These are phyloP conservation scores for Oligia latruncula DNA, from an alignment of 2,888 invertebrate species.

Conservation along the genomic window DNA sequence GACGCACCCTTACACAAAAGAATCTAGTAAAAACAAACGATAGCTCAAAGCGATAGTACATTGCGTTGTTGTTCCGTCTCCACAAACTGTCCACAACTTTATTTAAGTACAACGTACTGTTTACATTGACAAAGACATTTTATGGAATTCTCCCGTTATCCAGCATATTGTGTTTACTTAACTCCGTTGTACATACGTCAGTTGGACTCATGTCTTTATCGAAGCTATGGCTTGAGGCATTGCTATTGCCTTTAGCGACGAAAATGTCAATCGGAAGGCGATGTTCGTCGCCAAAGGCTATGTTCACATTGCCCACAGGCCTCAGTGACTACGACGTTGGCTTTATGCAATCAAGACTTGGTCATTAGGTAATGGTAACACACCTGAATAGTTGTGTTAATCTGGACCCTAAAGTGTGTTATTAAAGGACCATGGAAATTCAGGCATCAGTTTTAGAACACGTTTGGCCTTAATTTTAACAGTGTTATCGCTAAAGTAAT, in stretches of 20 bases:
- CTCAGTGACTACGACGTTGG: slow-evolving; percentile 4
- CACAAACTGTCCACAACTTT: slow-evolving; percentile 53
- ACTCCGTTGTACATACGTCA: slow-evolving; percentile 43
- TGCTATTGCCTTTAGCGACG: too few species aligned
- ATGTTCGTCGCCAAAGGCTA: slow-evolving; percentile 46
- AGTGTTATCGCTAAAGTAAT: not conserved
- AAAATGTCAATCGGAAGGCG: too few species aligned
- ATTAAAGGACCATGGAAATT: slow-evolving; percentile 12
- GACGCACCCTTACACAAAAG: slow-evolving; percentile 22
- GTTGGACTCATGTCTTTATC: slow-evolving; percentile 54
- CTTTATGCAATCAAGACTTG: slow-evolving; percentile 52
- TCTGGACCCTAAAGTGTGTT: slow-evolving; percentile 5
- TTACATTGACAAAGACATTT: slow-evolving; percentile 54
- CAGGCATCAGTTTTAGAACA: not conserved
- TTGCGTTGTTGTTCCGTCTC: slow-evolving; percentile 26
- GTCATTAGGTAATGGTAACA: slow-evolving; percentile 15
- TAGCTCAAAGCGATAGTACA: slow-evolving; percentile 46
- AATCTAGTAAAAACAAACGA: slow-evolving; percentile 47
- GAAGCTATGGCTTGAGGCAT: slow-evolving; percentile 43
- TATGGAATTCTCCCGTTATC: slow-evolving; percentile 51
- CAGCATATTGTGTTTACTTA: slow-evolving; percentile 59
- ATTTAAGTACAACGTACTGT: slow-evolving; percentile 57
- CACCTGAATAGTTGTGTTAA: slow-evolving; percentile 20
- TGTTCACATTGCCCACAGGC: slow-evolving; percentile 11
- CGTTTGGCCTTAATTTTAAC: not conserved